Conservation (phyloP, 2,113 vertebrate genomes). For the Syrrhaptes paradoxus region DNA sequence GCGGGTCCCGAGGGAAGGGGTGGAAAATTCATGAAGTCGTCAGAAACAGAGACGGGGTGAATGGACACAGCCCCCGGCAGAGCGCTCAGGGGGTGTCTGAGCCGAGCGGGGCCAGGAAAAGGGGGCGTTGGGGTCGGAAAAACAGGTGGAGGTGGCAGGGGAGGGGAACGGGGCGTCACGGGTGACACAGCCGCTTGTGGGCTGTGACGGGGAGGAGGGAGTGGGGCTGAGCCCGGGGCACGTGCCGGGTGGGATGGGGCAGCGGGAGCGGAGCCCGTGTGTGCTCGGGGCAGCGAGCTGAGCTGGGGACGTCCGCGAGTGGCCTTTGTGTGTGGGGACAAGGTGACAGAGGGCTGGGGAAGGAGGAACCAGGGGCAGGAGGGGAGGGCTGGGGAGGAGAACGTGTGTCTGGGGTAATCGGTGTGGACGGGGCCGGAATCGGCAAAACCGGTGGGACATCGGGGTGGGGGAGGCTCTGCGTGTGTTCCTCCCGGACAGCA, state of each 20-base stretch:
- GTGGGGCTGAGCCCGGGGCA: not conserved
- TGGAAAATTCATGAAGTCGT: not conserved
- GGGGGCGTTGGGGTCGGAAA: not conserved
- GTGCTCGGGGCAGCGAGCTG: not conserved
- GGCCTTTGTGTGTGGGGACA: not conserved
- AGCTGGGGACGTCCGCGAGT: not conserved
- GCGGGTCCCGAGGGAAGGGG: not conserved
- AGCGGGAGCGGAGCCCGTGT: accelerated
- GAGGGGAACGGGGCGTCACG: not conserved
- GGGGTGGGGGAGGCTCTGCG: not conserved
- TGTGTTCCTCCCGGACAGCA: not conserved
- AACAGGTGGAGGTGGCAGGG: not conserved
- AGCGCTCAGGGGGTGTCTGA: not conserved
- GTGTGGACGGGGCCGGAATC: not conserved
- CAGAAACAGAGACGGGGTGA: not conserved
- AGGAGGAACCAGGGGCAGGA: accelerated
- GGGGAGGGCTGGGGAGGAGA: not conserved
- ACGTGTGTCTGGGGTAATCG: accelerated
- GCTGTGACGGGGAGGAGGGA: not conserved
- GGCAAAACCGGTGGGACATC: not conserved
- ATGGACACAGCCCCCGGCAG: not conserved
- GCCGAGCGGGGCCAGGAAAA: accelerated
- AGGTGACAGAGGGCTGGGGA: not conserved
- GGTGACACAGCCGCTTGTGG: not conserved
- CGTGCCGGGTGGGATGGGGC: not conserved